Evolutionary conservation across 1,140 invertebrate genomes (phyloP).

Genomic region (Anastrepha obliqua): DNA sequence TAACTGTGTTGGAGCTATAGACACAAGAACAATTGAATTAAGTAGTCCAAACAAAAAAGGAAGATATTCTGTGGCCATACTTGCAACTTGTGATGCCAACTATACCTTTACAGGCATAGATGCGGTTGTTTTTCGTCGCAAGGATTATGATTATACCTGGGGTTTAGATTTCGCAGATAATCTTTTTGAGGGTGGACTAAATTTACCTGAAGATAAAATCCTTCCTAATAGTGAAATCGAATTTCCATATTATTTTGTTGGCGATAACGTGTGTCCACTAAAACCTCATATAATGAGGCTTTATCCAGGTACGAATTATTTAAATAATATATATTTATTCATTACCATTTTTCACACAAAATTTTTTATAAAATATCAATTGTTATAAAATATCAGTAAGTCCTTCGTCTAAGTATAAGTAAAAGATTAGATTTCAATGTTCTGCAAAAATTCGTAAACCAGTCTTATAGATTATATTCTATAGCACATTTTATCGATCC

Average conservation of each 20-base stretch:
- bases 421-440: no score
- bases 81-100: neutral
- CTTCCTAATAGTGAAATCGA: neutral
- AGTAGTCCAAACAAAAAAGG: neutral
- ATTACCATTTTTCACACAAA: no score
- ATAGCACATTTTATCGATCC: no score
- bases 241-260: neutral
- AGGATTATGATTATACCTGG: neutral
- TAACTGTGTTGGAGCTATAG: neutral
- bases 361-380: no score
- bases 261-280: neutral
- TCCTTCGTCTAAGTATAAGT: no score
- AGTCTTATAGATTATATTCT: no score
- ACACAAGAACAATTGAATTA: neutral
- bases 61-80: neutral
- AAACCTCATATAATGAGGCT: neutral
- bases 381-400: no score
- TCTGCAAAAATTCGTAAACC: no score
- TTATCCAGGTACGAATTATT: neutral
- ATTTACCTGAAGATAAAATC: neutral
- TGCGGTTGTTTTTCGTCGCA: neutral
- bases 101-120: neutral
- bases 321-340: no score
- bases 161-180: neutral
- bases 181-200: neutral